Percentiles rank a stretch among this genome's conserved stretches.
Evolutionary conservation across 2,797 vertebrate species (phyloP).

Genomic region (Sandelia bainsii): DNA sequence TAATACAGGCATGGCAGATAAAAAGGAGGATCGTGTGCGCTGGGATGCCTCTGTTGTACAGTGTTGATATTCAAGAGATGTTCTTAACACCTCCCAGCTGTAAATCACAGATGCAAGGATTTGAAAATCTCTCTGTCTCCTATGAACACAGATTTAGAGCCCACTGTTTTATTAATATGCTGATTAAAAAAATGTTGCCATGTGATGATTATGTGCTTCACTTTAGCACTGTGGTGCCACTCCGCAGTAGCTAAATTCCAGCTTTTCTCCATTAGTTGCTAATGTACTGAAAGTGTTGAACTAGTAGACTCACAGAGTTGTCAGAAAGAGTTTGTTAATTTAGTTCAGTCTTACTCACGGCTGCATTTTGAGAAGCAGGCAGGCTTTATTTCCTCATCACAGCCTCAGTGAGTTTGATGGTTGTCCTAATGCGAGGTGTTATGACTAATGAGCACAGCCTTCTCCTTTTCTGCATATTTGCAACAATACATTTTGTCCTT

Average conservation of each 20-base stretch:
- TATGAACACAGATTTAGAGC: constrained; percentile 36
- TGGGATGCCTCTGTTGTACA: constrained; percentile 46
- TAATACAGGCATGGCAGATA: constrained; percentile 46
- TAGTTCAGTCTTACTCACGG: not conserved
- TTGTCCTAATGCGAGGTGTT: not conserved
- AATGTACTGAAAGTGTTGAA: not conserved
- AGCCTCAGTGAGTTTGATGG: not conserved
- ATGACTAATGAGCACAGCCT: not conserved
- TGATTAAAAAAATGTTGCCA: constrained; percentile 58
- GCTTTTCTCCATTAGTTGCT: constrained; percentile 5
- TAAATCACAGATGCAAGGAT: constrained; percentile 52
- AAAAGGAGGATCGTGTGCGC: constrained; percentile 43
- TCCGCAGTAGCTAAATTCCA: not conserved
- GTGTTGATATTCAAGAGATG: constrained; percentile 71
- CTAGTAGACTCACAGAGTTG: not conserved
- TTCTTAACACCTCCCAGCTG: constrained; percentile 50
- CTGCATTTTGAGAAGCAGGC: not conserved
- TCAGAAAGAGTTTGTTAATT: not conserved
- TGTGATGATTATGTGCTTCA: constrained; percentile 32
- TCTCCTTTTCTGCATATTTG: constrained; percentile 1
- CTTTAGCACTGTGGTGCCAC: constrained; percentile 13
- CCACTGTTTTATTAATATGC: constrained; percentile 35
- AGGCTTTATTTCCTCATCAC: not conserved
- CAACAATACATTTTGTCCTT: not conserved
- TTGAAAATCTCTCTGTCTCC: constrained; percentile 26